Percentiles rank a stretch among this genome's conserved stretches.
Evolutionary conservation across 2,888 invertebrate genomes (phyloP).

Genomic region (Cremastobaeus sp.): DNA sequence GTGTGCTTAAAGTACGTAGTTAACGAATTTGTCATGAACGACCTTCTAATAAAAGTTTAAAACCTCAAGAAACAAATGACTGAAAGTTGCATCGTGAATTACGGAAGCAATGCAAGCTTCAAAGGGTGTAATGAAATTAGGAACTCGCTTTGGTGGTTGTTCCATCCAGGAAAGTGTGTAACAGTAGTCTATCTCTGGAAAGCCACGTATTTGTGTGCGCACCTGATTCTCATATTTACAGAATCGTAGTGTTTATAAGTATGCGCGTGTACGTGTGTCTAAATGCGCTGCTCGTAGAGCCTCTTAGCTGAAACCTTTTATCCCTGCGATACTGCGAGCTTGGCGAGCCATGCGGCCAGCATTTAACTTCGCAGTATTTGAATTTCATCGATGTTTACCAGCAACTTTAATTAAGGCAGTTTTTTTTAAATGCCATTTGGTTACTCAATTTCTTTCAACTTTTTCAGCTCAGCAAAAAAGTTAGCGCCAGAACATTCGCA

Average conservation of each 20-base stretch:
- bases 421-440: slow-evolving; percentile 33
- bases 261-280: slow-evolving; percentile 19
- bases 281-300: slow-evolving; percentile 39
- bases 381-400: slow-evolving; percentile 54
- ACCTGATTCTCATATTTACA: slow-evolving; percentile 48
- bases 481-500: no score
- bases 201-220: slow-evolving; percentile 39
- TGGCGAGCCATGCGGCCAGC: slow-evolving; percentile 32
- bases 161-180: slow-evolving; percentile 64
- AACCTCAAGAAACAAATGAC: slow-evolving; percentile 32
- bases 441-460: no score
- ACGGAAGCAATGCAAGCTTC: slow-evolving; percentile 46
- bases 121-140: slow-evolving; percentile 72
- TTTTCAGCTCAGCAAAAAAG: no score
- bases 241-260: slow-evolving; percentile 23
- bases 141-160: slow-evolving; percentile 67
- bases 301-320: slow-evolving; percentile 58
- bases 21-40: slow-evolving; percentile 33
- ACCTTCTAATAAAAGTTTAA: slow-evolving; percentile 24
- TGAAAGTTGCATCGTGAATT: slow-evolving; percentile 40
- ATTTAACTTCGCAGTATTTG: slow-evolving; percentile 49
- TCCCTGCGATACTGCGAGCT: slow-evolving; percentile 31
- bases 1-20: no score
- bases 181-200: slow-evolving; percentile 63
- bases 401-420: slow-evolving; percentile 41